These are phyloP conservation scores for Lasioglossum morio DNA, from an alignment of 2,888 invertebrate genomes.

Conservation along the genomic window DNA sequence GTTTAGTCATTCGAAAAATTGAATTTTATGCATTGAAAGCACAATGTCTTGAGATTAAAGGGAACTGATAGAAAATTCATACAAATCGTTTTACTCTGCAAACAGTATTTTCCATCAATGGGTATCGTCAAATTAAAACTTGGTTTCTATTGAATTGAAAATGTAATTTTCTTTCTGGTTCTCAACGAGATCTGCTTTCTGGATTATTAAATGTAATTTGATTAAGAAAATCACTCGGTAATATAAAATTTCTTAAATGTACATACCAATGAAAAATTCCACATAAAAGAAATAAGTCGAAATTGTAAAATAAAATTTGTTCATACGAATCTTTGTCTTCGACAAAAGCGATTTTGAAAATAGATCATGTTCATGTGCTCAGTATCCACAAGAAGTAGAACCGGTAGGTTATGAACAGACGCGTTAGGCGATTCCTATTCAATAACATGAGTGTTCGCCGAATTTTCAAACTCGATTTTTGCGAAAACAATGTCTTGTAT, in stretches of 20 bases:
- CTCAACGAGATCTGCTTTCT: not conserved
- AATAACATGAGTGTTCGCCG: not conserved
- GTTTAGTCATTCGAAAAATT: slow-evolving; percentile 65
- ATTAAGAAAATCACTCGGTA: not conserved
- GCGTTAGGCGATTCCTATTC: too few relatives aligned
- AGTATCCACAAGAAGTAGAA: too few relatives aligned
- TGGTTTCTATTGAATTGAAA: not conserved
- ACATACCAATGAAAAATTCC: not conserved
- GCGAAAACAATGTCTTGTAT: too few relatives aligned
- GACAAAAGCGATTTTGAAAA: too few relatives aligned
- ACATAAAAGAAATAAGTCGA: not conserved
- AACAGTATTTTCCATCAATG: not conserved
- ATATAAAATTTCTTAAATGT: not conserved
- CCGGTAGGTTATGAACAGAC: too few relatives aligned
- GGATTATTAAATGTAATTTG: not conserved
- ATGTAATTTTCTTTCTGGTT: not conserved
- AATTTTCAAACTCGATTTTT: not conserved
- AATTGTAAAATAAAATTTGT: too few relatives aligned
- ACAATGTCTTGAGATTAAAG: slow-evolving; percentile 14
- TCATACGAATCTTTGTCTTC: too few relatives aligned
- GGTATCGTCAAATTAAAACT: not conserved
- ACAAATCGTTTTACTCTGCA: not conserved
- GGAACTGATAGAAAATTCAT: slow-evolving; percentile 26
- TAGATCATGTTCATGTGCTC: too few relatives aligned
- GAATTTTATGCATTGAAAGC: slow-evolving; percentile 53